Percentiles rank a stretch among this genome's conserved stretches.
These are phyloP conservation scores for Echinops telfairi DNA, from an alignment of 2,113 vertebrate genomes.

Conservation along the genomic window DNA sequence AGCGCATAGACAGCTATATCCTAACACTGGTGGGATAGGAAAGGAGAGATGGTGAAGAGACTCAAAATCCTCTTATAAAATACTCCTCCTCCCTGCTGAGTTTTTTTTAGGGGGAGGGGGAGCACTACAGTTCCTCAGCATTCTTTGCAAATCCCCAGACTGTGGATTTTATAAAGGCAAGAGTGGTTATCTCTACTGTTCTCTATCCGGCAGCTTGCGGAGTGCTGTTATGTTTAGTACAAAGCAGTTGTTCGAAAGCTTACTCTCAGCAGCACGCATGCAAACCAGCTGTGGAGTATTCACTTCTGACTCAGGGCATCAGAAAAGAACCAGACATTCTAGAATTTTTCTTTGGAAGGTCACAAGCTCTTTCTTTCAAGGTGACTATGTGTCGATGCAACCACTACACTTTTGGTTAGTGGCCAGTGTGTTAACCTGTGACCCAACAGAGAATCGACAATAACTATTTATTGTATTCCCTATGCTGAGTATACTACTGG, in stretches of 20 bases:
- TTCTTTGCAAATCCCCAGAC: not conserved
- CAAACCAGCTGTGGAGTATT: too few relatives aligned
- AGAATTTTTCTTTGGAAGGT: not conserved
- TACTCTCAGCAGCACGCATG: not conserved
- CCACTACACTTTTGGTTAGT: not conserved
- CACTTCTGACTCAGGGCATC: not conserved
- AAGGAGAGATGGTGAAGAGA: not conserved
- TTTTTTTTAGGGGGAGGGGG: not conserved
- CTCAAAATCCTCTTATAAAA: not conserved
- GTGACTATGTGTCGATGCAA: not conserved
- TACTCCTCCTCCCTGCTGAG: not conserved
- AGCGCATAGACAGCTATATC: not conserved
- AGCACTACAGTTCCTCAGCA: not conserved
- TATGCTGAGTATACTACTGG: not conserved
- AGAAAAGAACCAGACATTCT: not conserved
- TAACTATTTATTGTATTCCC: conserved; percentile 19
- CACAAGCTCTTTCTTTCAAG: not conserved
- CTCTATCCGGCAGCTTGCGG: not conserved
- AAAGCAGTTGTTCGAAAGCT: not conserved
- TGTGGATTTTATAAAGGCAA: not conserved
- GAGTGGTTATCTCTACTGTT: not conserved
- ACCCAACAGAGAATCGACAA: not conserved
- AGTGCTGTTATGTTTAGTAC: not conserved
- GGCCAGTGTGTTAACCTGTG: not conserved
- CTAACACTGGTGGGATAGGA: not conserved